phyloP scores from a whole-genome alignment of 1,140 invertebrate species.

The Piezodorus guildinii region DNA sequence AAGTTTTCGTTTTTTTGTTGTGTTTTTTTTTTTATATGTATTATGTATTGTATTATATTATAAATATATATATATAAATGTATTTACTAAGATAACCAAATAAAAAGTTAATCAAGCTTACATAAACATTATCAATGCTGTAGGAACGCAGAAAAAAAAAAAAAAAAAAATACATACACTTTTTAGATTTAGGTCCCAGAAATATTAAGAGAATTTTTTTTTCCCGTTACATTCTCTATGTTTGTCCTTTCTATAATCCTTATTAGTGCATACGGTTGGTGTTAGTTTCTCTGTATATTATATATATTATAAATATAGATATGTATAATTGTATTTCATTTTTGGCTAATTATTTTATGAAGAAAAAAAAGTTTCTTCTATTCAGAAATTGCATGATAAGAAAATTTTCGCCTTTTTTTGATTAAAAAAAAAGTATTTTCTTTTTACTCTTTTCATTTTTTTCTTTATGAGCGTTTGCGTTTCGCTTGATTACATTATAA shows the following conservation, averaged over 20 bases:
- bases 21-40: too few species aligned
- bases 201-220: constrained; percentile 15
- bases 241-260: neutral
- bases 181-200: constrained; percentile 14
- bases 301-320: neutral
- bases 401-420: neutral
- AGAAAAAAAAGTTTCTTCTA: too few species aligned
- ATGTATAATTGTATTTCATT: neutral
- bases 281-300: constrained; percentile 13
- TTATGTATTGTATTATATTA: constrained; percentile 5
- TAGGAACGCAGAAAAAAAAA: constrained; percentile 13
- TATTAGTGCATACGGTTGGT: constrained; percentile 12
- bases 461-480: constrained; percentile 14
- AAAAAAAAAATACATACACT: constrained; percentile 10
- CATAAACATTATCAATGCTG: constrained; percentile 17
- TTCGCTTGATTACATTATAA: constrained; percentile 6
- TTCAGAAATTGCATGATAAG: neutral
- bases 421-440: neutral
- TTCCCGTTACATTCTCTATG: neutral
- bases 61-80: constrained; percentile 12
- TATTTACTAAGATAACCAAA: neutral
- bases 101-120: constrained; percentile 7
- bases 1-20: constrained; percentile 12
- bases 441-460: neutral
- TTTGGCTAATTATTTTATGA: neutral